phyloP scores from a whole-genome alignment of 2,888 invertebrate species.

The Napeogenes sylphis region DNA sequence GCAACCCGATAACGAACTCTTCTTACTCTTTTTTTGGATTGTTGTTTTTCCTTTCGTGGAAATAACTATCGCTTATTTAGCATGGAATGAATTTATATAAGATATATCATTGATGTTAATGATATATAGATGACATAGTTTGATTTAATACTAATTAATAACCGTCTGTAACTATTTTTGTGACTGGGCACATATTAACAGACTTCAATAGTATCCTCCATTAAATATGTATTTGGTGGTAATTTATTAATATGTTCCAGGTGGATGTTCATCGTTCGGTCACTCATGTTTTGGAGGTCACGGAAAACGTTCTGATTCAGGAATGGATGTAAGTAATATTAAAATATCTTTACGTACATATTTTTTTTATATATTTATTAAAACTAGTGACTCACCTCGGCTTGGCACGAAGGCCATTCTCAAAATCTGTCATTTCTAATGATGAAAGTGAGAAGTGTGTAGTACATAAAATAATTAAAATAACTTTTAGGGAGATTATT shows the following conservation, averaged over 20 bases:
- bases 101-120: not conserved
- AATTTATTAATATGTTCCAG: constrained; percentile 54
- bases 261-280: constrained; percentile 84
- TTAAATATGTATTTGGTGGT: not conserved
- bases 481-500: too few species aligned
- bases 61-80: not conserved
- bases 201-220: too few species aligned
- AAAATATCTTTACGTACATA: not conserved
- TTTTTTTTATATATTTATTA: not conserved
- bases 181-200: too few species aligned
- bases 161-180: too few species aligned
- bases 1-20: constrained; percentile 3
- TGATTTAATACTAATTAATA: not conserved
- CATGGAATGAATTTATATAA: not conserved
- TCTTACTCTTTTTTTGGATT: constrained; percentile 5
- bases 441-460: too few species aligned
- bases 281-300: constrained; percentile 87
- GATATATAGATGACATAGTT: not conserved
- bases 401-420: too few species aligned
- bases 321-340: constrained; percentile 54
- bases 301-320: constrained; percentile 79
- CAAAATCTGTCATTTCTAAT: too few species aligned
- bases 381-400: too few species aligned
- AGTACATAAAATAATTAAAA: too few species aligned
- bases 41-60: not conserved